Base-by-base conservation (phyloP, 2,113 vertebrate genomes). In the Oreotrochilus melanogaster region DNA sequence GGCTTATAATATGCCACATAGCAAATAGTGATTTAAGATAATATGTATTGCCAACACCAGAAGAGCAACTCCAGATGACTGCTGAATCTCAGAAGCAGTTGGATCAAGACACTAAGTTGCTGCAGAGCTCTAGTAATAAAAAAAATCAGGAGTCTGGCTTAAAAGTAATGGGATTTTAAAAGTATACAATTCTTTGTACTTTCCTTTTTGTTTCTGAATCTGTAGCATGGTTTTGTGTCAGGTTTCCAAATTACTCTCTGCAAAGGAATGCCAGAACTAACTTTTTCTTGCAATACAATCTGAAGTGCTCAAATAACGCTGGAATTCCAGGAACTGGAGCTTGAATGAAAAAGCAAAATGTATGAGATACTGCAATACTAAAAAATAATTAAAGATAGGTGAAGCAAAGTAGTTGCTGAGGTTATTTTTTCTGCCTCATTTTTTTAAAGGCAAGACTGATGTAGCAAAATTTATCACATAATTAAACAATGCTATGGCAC, bases 261-360 rank as follows among this genome's bases (percentile, higher is more conserved):
- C 35, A 39, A 78, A 66, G 48, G 39, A 84, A 71, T 94, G 94
- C 95, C 94, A 97, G 94, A 93, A 95, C 88, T 93, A 96, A 94
- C 92, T 92, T 89, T 67, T 64, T 62, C 25, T 88, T 93, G 88
- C 94, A 95, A 62, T 79, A 70, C 83, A 90, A 93, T 93, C 86
- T 94, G 73, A 86, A 89, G 47, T 42, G 45, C 50, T 92, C 72
- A 70, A 74, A 86, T 88, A 83, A 84, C 0, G 0, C 56, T 93
- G 95, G 86, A 94, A 95, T 96, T 96, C 94, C 80, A 64, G 86
- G 96, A 96, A 94, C 88, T 71, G 61, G 69, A 93, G 79, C 79
- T 67, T 91, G 72, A 94, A 96, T 91, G 69, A 78, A 95, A 95
- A 91, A 79, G 58, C 70, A 93, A 88, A 92, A 70, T 39, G 33